Evolutionary conservation across 1,140 invertebrate genomes (phyloP).

Genomic region (Aporrectodea caliginosa): DNA sequence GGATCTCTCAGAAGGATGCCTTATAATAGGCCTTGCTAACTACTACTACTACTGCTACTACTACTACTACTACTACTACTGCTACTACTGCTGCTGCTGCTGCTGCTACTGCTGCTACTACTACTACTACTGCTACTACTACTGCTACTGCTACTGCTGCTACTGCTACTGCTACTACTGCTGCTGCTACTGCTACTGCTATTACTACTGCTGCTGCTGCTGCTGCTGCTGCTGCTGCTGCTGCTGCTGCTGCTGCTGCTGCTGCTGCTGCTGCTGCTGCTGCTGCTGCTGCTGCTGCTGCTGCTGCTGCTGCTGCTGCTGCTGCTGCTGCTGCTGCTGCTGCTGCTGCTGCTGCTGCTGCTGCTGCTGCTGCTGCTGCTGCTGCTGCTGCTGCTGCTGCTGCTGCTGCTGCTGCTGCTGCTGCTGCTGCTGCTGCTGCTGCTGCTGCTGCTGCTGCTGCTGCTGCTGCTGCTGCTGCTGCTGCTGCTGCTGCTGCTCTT

Average conservation of each 20-base stretch:
- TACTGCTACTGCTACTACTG: too few species aligned
- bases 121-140: constrained; percentile 33
- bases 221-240: constrained; percentile 31
- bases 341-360: constrained; percentile 32
- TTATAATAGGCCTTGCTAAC: too few species aligned
- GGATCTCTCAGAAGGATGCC: too few species aligned
- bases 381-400: constrained; percentile 32
- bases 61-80: constrained; percentile 10
- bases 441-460: constrained; percentile 22
- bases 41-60: background rate
- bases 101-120: constrained; percentile 30
- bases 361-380: constrained; percentile 31
- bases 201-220: constrained; percentile 32
- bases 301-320: constrained; percentile 7
- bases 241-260: constrained; percentile 31
- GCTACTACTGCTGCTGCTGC: constrained; percentile 6
- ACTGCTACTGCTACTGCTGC: too few species aligned
- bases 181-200: too few species aligned
- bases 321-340: constrained; percentile 28
- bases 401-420: constrained; percentile 28
- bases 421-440: constrained; percentile 27
- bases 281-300: background rate
- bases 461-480: constrained; percentile 23
- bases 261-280: constrained; percentile 11
- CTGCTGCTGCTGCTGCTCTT: constrained; percentile 24